Conservation (phyloP, 2,113 vertebrate genomes). For the Mirounga angustirostris region DNA sequence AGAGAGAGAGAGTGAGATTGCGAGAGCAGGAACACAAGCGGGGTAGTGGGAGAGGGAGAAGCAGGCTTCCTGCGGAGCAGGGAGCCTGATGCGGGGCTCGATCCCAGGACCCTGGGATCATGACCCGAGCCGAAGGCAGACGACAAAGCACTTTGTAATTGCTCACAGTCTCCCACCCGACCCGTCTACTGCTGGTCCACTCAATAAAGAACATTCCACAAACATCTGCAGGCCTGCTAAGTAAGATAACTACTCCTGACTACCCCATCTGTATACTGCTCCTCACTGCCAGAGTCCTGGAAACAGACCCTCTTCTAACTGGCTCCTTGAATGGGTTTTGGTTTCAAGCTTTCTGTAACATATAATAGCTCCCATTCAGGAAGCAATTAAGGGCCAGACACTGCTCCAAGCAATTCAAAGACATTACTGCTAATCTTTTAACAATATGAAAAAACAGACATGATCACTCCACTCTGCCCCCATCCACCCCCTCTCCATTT, state of each 20-base stretch:
- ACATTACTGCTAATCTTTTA: constrained; percentile 3
- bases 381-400: constrained; percentile 19
- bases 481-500: background rate
- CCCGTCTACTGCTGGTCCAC: background rate
- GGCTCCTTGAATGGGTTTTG: constrained; percentile 6
- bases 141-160: background rate
- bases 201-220: background rate
- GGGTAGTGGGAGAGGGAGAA: no score
- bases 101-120: no score
- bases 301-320: background rate
- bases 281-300: background rate
- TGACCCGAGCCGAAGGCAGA: no score
- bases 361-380: background rate
- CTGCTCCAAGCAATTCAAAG: constrained; percentile 1
- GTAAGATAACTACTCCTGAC: background rate
- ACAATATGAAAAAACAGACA: background rate
- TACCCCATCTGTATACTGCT: background rate
- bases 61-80: no score
- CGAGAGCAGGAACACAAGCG: no score
- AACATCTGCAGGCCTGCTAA: background rate
- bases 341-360: constrained; percentile 44
- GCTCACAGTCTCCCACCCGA: background rate
- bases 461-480: background rate
- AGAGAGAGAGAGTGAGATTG: no score
- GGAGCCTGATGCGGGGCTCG: no score